Conservation (phyloP, 2,113 vertebrate species). For the Hassar affinis region DNA sequence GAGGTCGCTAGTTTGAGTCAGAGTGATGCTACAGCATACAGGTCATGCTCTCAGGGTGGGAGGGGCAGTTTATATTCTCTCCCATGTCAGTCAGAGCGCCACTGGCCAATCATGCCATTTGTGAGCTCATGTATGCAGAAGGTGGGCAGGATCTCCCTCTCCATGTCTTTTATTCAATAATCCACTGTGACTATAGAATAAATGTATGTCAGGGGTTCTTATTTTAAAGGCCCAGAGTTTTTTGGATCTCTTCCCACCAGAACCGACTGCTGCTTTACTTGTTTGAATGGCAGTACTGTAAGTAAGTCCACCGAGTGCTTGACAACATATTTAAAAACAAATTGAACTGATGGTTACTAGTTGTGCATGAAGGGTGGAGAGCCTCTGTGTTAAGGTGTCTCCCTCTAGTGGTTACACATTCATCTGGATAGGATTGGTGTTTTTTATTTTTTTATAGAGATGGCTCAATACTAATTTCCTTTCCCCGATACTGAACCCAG, state of each 20-base stretch:
- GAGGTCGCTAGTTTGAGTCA: too few species aligned
- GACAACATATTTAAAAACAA: not conserved
- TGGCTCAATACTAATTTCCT: not conserved
- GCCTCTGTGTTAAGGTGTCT: not conserved
- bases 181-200: too few species aligned
- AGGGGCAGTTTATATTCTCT: too few species aligned
- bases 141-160: too few species aligned
- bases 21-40: too few species aligned
- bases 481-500: not conserved
- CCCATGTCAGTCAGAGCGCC: too few species aligned
- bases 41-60: too few species aligned
- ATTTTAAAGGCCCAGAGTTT: not conserved
- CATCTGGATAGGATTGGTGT: not conserved
- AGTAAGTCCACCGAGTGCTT: not conserved
- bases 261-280: not conserved
- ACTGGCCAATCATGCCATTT: too few species aligned
- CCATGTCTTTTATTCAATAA: too few species aligned
- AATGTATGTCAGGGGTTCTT: too few species aligned
- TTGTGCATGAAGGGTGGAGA: too few species aligned
- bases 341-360: not conserved
- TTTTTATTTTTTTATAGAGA: not conserved
- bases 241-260: not conserved
- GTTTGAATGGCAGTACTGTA: not conserved
- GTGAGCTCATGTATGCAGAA: too few species aligned
- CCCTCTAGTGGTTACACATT: slow-evolving; percentile 3